Evolutionary conservation across 2,113 vertebrate species (phyloP), one percentile per base, ranked within the genome.

Genomic region (Emydura subglobosa): DNA sequence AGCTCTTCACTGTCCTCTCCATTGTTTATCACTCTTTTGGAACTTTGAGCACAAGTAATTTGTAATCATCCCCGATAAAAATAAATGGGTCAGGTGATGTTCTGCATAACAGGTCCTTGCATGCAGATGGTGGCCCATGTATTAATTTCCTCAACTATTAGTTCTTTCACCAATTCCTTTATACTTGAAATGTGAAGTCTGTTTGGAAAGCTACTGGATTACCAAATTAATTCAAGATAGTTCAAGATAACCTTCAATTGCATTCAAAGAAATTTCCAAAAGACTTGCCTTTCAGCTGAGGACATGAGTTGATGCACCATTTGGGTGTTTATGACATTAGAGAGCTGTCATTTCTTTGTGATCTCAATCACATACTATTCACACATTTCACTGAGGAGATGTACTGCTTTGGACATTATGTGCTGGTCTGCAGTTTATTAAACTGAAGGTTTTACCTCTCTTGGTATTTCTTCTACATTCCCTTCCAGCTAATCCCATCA

Each of bases 141-240:
- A 61, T 86, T 92, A 10, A 93, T 92, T 92, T 86, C 93, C 7
- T 0, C 87, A 82, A 47, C 87, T 44, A 16, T 78, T 86, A 89
- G 82, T 74, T 85, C 86, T 92, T 93, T 91, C 93, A 72, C 85
- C 76, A 47, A 53, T 81, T 88, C 53, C 79, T 92, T 79, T 44
- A 84, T 76, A 39, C 21, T 24, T 92, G 92, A 89, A 91, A 88
- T 81, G 78, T 21, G 85, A 86, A 94, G 68, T 55, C 92, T 89
- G 76, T 96, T 89, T 85, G 91, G 76, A 65, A 80, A 84, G 47
- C 11, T n/a, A 51, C 22, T n/a, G 78, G 79, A 86, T 88, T n/a
- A 72, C 49, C 59, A 82, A 54, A 82, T 74, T 72, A 88, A 82
- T 82, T 39, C 59, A 89, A 97, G 83, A 72, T 82, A n/a, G 90